A percentile compares a stretch with the other conserved stretches of the same genome.
These are phyloP conservation scores for Sycophila sp. DNA, from an alignment of 1,140 invertebrate genomes.

Conservation along the genomic window DNA sequence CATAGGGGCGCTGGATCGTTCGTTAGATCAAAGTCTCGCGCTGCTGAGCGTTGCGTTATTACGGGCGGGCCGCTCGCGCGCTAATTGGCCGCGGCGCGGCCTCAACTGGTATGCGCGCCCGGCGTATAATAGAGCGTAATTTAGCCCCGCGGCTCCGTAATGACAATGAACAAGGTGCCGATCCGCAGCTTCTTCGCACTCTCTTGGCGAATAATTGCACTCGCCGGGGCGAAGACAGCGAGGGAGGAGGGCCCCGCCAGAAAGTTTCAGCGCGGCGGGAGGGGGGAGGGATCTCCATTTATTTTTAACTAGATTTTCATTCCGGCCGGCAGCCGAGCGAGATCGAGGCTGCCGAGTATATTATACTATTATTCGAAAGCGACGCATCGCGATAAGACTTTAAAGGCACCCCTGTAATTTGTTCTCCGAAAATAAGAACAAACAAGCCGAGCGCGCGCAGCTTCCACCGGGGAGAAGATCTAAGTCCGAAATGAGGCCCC, in stretches of 20 bases:
- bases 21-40: not conserved
- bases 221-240: no score
- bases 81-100: not conserved
- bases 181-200: not conserved
- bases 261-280: no score
- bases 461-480: conserved; percentile 10
- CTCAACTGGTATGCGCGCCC: not conserved
- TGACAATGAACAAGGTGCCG: not conserved
- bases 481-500: conserved; percentile 47
- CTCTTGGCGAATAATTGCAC: not conserved
- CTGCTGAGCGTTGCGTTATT: no score
- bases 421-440: conserved; percentile 12
- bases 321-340: conserved; percentile 27
- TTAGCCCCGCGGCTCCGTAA: not conserved
- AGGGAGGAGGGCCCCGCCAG: not conserved
- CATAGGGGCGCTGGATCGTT: not conserved
- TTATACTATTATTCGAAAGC: not conserved
- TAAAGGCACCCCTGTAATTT: conserved; percentile 21
- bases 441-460: not conserved
- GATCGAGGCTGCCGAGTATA: conserved; percentile 10
- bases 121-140: not conserved
- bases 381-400: conserved; percentile 10
- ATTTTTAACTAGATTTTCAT: conserved; percentile 39
- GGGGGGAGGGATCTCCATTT: not conserved
- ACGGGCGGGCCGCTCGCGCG: not conserved